A percentile compares a stretch with the other conserved stretches of the same genome.
These are phyloP conservation scores for Champsocephalus esox DNA, from an alignment of 2,797 vertebrate species.

Conservation along the genomic window DNA sequence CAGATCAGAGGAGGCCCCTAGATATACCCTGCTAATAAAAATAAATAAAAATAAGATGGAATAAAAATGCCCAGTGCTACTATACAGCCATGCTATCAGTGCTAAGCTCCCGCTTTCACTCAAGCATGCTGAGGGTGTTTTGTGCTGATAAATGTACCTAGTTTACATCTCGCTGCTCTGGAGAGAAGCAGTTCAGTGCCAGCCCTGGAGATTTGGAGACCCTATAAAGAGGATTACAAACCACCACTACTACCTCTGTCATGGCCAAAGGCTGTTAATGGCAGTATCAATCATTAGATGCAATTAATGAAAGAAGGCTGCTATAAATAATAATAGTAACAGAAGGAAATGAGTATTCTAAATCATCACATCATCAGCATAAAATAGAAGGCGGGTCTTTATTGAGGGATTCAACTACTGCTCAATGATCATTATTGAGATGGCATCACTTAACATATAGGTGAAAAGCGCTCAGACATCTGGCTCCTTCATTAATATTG, in stretches of 20 bases:
- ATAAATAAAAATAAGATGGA: slow-evolving; percentile 67
- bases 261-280: slow-evolving; percentile 16
- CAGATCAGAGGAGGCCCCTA: slow-evolving; percentile 66
- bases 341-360: slow-evolving; percentile 8
- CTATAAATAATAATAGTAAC: slow-evolving; percentile 13
- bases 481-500: background rate
- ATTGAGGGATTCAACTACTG: background rate
- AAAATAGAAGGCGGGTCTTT: slow-evolving; percentile 4
- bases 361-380: background rate
- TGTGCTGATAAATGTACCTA: slow-evolving; percentile 68
- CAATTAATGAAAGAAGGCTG: slow-evolving; percentile 32
- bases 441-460: background rate
- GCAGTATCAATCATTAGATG: slow-evolving; percentile 30
- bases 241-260: slow-evolving; percentile 18
- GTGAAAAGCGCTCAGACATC: background rate
- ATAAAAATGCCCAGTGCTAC: slow-evolving; percentile 65
- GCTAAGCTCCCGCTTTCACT: slow-evolving; percentile 60
- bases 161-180: slow-evolving; percentile 48
- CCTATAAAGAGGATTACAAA: slow-evolving; percentile 55
- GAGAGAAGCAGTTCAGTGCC: slow-evolving; percentile 32
- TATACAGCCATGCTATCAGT: slow-evolving; percentile 61
- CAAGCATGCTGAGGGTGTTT: slow-evolving; percentile 62
- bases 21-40: slow-evolving; percentile 62
- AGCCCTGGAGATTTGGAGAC: slow-evolving; percentile 38
- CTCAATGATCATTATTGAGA: background rate